Percentiles rank a stretch among this genome's conserved stretches.
Conservation (phyloP, 2,888 invertebrate species). For the Ectemnius cavifrons region DNA sequence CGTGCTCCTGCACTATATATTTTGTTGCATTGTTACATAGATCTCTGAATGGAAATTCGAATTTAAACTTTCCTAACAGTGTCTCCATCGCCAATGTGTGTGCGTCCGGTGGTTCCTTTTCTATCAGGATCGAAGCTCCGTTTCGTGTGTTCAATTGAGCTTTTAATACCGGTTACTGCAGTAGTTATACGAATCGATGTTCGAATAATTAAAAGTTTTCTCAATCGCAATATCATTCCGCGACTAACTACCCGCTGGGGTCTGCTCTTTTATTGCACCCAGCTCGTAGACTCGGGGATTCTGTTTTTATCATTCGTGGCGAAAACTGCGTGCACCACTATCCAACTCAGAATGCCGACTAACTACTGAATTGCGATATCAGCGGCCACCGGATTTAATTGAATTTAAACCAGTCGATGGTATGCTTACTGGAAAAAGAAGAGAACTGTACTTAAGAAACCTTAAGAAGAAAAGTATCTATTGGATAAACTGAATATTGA, state of each 20-base stretch:
- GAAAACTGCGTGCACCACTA: not conserved
- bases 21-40: constrained; percentile 37
- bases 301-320: not conserved
- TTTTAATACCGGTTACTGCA: constrained; percentile 46
- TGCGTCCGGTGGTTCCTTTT: not conserved
- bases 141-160: constrained; percentile 53
- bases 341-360: not conserved
- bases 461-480: too few relatives aligned
- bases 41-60: constrained; percentile 49
- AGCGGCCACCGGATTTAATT: not conserved
- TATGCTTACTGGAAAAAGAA: too few relatives aligned
- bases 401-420: not conserved
- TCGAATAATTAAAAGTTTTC: constrained; percentile 63
- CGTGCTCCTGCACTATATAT: too few relatives aligned
- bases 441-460: too few relatives aligned
- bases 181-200: constrained; percentile 65
- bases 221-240: constrained; percentile 49
- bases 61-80: constrained; percentile 61
- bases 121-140: constrained; percentile 32
- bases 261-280: constrained; percentile 14
- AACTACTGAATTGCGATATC: not conserved
- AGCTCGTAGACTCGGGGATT: not conserved
- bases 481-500: too few relatives aligned
- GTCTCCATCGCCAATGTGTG: constrained; percentile 33
- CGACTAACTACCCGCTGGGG: constrained; percentile 47